These are phyloP conservation scores for Decapterus maruadsi DNA, from an alignment of 2,797 vertebrate species.

Conservation along the genomic window DNA sequence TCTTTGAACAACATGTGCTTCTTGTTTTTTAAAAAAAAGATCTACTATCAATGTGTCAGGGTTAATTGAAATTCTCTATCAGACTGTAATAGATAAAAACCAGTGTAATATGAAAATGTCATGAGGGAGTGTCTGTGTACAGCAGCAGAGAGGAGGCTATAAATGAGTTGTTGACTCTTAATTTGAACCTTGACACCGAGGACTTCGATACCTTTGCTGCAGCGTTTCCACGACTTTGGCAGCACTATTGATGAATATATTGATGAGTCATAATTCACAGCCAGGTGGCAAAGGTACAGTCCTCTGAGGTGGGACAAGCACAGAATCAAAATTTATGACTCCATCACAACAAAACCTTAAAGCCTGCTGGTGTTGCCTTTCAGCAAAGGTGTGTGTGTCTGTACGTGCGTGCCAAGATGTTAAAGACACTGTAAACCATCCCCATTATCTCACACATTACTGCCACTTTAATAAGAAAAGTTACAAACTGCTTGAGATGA, in stretches of 20 bases:
- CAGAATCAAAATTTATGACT: background rate
- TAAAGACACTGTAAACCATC: background rate
- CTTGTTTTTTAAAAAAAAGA: background rate
- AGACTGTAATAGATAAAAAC: background rate
- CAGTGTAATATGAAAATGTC: background rate
- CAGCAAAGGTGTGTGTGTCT: background rate
- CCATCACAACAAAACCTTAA: background rate
- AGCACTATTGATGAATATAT: background rate
- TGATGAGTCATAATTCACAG: slow-evolving; percentile 3
- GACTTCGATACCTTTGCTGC: slow-evolving; percentile 6
- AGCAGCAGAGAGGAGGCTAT: slow-evolving; percentile 6
- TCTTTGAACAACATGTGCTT: background rate
- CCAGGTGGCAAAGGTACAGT: background rate
- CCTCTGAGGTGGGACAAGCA: background rate
- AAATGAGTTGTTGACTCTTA: slow-evolving; percentile 4
- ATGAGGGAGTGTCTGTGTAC: background rate
- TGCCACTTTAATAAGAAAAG: background rate
- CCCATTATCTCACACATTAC: slow-evolving; percentile 14
- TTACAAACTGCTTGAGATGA: background rate
- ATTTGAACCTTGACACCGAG: slow-evolving; percentile 14
- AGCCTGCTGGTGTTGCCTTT: background rate
- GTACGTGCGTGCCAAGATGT: background rate
- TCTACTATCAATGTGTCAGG: slow-evolving; percentile 4
- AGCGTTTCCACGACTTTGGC: background rate
- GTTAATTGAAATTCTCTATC: background rate